Evolutionary conservation across 2,888 invertebrate genomes (phyloP), one percentile per base, ranked within the genome.

Genomic region (Leistus spinibarbis): DNA sequence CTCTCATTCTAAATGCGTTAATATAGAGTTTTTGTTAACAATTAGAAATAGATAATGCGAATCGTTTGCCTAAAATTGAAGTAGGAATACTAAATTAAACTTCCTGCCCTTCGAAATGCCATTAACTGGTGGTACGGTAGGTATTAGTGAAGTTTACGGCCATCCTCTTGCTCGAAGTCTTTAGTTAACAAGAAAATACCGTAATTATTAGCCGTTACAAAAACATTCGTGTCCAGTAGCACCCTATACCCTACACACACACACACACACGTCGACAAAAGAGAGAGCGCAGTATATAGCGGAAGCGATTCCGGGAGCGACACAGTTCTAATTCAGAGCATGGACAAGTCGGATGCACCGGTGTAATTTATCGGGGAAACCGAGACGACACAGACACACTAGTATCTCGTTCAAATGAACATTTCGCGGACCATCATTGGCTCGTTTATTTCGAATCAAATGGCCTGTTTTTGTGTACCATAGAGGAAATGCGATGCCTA

Each of bases 361-460:
- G 5, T 17, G 66, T 67, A 73, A 67, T 67, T 73, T 67, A 67
- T 67, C 60, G 67, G 9, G 19, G 16, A 73, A 56, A 40, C 19
- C 67, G 72, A 73, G 73, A 73, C 71, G 71, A 71, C 57, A 19
- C 5, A 13, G 57, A 19, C 57, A 57, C 57, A n/a, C n/a, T n/a
- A 20, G 65, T 54, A 66, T 67, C 79, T 78, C 80, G 80, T 80
- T 81, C 81, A 81, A 82, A 82, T 81, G 80, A 79, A 80, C 81
- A 82, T 83, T 83, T 82, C 81, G 81, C 73, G 75, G 63, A 69
- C 81, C 81, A 83, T 82, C 82, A 82, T 82, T 82, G 81, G 79
- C 81, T 82, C 83, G 82, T 83, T 83, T 81, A 77, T 81, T 79
- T 77, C 79, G 78, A 79, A 77, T 79, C 79, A 79, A 81, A 82